Evolutionary conservation across 2,113 vertebrate genomes (phyloP).

Genomic region (Oplegnathus fasciatus): DNA sequence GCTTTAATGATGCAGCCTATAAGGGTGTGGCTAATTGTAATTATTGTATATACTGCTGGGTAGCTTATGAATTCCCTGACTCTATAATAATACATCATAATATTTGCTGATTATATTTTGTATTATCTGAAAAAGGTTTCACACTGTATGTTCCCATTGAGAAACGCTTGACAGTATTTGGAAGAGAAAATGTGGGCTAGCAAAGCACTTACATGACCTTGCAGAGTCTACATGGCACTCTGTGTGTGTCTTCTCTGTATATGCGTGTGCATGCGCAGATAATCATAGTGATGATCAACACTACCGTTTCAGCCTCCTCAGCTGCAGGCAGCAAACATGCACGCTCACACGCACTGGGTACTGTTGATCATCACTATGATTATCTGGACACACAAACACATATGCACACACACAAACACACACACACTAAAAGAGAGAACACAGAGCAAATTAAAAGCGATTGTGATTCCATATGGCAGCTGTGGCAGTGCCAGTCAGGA

Average conservation of each 20-base stretch:
- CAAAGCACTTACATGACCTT: conserved; percentile 35
- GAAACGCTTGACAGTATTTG: conserved; percentile 4
- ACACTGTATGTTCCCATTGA: not conserved
- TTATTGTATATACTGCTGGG: not conserved
- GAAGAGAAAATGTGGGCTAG: not conserved
- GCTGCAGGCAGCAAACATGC: conserved; percentile 17
- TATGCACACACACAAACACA: conserved; percentile 1
- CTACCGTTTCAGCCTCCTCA: conserved; percentile 17
- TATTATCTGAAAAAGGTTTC: not conserved
- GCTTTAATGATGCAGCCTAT: not conserved
- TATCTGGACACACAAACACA: conserved; percentile 17
- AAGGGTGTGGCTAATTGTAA: not conserved
- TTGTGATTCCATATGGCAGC: conserved; percentile 71
- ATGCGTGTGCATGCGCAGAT: conserved; percentile 18
- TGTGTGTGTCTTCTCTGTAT: not conserved
- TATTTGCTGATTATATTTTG: not conserved
- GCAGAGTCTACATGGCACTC: not conserved
- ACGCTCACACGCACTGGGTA: not conserved
- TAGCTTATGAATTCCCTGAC: no score
- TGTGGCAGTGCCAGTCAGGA: conserved; percentile 56
- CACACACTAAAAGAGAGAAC: conserved; percentile 28
- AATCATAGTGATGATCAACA: conserved; percentile 38
- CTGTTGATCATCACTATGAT: conserved; percentile 45
- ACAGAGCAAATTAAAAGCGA: conserved; percentile 64
- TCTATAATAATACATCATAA: not conserved